Conservation (phyloP, 1,140 invertebrate genomes). For the Cheumatopsyche charites region DNA sequence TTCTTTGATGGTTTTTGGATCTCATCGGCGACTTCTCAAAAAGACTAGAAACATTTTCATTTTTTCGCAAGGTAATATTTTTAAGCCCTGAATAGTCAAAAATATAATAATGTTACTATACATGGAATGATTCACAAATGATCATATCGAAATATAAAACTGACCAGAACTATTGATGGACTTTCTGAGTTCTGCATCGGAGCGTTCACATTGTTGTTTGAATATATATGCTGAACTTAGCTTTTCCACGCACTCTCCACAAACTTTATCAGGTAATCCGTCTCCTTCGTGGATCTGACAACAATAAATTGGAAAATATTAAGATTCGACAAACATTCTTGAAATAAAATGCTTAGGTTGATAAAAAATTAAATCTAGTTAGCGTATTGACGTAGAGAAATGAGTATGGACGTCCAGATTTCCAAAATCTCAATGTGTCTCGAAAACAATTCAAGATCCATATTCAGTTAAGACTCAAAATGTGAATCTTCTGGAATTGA, state of each 20-base stretch:
- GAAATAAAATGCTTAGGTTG: too few species aligned
- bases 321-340: too few species aligned
- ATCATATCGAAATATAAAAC: neutral
- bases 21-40: constrained; percentile 47
- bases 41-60: too few species aligned
- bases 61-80: neutral
- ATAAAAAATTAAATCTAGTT: too few species aligned
- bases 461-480: too few species aligned
- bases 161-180: constrained; percentile 51
- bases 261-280: constrained; percentile 60
- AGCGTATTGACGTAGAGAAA: too few species aligned
- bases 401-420: too few species aligned
- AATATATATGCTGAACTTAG: constrained; percentile 60
- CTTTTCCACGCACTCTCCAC: constrained; percentile 60
- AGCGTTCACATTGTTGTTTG: constrained; percentile 60
- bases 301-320: neutral
- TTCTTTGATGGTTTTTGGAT: neutral
- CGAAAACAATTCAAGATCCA: too few species aligned
- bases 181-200: constrained; percentile 58
- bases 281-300: constrained; percentile 58
- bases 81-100: neutral
- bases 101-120: neutral
- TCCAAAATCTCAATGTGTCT: too few species aligned
- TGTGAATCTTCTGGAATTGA: too few species aligned
- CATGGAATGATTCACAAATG: neutral